Evolutionary conservation across 2,888 invertebrate species (phyloP).

Genomic region (Dorcus hopei): DNA sequence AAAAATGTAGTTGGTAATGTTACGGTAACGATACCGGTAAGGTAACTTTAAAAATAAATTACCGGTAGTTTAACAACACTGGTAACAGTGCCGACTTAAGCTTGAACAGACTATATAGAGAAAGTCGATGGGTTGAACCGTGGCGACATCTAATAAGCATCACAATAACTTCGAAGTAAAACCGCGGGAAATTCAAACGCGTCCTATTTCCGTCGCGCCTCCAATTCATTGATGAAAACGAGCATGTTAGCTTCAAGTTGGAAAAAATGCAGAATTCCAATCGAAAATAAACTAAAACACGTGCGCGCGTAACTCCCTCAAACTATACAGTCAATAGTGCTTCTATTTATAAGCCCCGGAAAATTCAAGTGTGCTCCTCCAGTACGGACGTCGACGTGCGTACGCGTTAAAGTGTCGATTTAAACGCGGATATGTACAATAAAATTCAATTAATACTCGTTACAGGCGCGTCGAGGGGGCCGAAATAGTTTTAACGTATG

Average conservation of each 20-base stretch:
- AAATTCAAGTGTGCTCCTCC: neutral
- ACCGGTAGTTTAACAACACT: too few species aligned
- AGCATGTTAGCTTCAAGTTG: too few species aligned
- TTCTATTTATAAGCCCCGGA: neutral
- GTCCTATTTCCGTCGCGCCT: too few species aligned
- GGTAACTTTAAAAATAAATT: too few species aligned
- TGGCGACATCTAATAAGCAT: neutral
- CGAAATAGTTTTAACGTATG: too few species aligned
- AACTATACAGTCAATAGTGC: neutral
- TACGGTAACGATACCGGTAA: too few species aligned
- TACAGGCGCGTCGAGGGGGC: neutral
- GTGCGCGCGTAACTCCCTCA: neutral
- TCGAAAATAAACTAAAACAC: slow-evolving; percentile 3
- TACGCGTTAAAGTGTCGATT: neutral
- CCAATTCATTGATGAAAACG: too few species aligned
- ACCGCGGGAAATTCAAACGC: too few species aligned
- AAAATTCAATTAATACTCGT: neutral
- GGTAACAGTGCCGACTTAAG: too few species aligned
- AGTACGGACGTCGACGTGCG: neutral
- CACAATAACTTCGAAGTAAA: too few species aligned
- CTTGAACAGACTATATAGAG: too few species aligned
- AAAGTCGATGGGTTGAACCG: neutral
- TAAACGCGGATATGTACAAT: neutral
- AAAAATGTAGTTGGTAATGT: too few species aligned
- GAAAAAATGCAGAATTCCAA: neutral